Conservation (phyloP, 2,113 vertebrate species). For the Leucosticte australis region DNA sequence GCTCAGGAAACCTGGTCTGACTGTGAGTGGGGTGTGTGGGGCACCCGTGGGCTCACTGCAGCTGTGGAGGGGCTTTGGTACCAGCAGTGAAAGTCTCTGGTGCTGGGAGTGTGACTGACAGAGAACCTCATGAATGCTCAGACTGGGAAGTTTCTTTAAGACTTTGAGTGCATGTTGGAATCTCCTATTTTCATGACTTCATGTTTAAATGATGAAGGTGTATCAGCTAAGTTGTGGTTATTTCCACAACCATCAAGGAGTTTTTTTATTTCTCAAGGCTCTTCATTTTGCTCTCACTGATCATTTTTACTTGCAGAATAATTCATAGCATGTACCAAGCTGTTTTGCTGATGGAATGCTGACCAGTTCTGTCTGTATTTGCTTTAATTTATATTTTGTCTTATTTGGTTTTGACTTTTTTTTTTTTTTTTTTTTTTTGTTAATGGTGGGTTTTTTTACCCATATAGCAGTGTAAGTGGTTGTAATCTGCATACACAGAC, state of each 20-base stretch:
- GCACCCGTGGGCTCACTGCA: background rate
- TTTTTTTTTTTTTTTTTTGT: background rate
- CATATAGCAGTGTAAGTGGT: background rate
- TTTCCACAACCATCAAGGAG: background rate
- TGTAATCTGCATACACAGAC: background rate
- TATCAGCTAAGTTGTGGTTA: accelerated
- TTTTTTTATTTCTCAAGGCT: background rate
- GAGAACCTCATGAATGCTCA: background rate
- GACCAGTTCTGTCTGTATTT: background rate
- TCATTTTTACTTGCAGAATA: background rate
- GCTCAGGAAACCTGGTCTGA: background rate
- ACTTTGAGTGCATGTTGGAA: background rate
- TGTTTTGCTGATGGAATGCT: background rate
- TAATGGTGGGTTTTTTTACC: background rate
- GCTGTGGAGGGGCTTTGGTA: accelerated
- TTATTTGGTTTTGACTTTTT: background rate
- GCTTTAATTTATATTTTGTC: background rate
- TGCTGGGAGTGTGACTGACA: background rate
- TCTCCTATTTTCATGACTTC: background rate
- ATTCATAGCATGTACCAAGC: background rate
- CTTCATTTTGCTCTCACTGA: background rate
- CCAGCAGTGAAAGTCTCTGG: background rate
- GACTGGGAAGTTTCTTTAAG: background rate
- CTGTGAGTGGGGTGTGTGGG: background rate
- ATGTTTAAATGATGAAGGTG: background rate